Evolutionary conservation across 2,797 vertebrate species (phyloP), one percentile per base, ranked within the genome.

Genomic region (Heterohyrax brucei): DNA sequence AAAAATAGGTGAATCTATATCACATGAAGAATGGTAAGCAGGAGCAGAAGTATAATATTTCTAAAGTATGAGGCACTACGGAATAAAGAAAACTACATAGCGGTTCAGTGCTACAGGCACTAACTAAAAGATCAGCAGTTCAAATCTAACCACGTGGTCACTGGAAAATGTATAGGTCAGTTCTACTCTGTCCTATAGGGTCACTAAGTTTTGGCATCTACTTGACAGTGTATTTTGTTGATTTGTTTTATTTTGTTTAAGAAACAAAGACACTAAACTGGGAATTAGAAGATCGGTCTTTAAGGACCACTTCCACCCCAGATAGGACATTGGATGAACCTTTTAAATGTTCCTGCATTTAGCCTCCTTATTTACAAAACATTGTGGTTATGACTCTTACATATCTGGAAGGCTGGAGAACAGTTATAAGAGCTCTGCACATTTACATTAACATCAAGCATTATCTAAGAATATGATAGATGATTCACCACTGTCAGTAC

Each of bases 21-120:
- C 59, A 80, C n/a, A 61, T 59, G 4, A 12, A 92, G 30, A 88
- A 83, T 12, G 62, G 53, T 92, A 81, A 79, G n/a, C 4, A 50
- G 72, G 93, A 70, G 22, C 22, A 96, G 21, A 94, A 89, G 91
- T 53, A n/a, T 5, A 70, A 68, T 86, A 76, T 75, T 89, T 95
- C 64, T 76, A 79, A 83, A 78, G 79, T 85, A 75, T 46, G 82
- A 95, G 22, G 13, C 75, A 91, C 88, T 83, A 1, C 22, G 80
- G 7, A 82, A 48, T 56, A 56, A 13, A 56, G 79, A 48, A 91
- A 39, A 39, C 39, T 39, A 3, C 39, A 39, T 39, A 39, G 39
- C 39, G 39, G 39, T 39, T 39, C 39, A 39, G 39, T 39, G 39
- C 39, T 39, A 39, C 39, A 39, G 39, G 39, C 2, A 3, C 39